A percentile compares a stretch with the other conserved stretches of the same genome.
Conservation (phyloP, 2,888 invertebrate genomes). For the Archaeoteleia sp. region DNA sequence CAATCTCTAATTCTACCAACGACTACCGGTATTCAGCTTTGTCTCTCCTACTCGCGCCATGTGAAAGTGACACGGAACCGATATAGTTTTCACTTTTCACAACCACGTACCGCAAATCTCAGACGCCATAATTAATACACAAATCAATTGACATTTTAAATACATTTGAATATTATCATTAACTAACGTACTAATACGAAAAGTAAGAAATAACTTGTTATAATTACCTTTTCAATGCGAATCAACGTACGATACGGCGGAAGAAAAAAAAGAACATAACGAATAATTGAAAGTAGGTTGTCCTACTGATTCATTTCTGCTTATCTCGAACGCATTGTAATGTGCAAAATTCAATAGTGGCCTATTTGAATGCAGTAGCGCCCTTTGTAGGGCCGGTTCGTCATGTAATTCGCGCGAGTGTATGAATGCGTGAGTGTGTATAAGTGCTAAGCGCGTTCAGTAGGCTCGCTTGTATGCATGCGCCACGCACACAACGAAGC, state of each 20-base stretch:
- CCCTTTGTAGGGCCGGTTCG: constrained; percentile 31
- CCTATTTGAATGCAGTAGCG: constrained; percentile 42
- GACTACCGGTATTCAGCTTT: too few species aligned
- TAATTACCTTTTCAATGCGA: too few species aligned
- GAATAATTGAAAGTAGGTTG: constrained; percentile 42
- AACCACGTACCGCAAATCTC: too few species aligned
- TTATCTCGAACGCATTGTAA: constrained; percentile 29
- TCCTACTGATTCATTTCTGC: constrained; percentile 26
- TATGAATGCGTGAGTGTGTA: constrained; percentile 18
- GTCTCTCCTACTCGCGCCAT: constrained; percentile 12
- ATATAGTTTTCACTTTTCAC: constrained; percentile 51
- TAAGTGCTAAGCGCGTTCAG: constrained; percentile 48
- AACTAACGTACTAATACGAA: too few species aligned
- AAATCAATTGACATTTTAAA: too few species aligned
- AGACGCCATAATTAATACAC: too few species aligned
- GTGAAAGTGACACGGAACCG: constrained; percentile 48
- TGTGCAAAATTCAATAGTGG: constrained; percentile 41
- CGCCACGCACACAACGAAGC: constrained; percentile 63
- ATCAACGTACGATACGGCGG: too few species aligned
- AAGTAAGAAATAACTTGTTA: too few species aligned
- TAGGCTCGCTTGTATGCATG: constrained; percentile 50
- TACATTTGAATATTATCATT: too few species aligned
- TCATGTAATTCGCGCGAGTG: constrained; percentile 32
- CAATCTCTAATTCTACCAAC: constrained; percentile 46
- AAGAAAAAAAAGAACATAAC: background rate